A percentile compares a stretch with the other conserved stretches of the same genome.
Conservation (phyloP, 2,888 invertebrate species). For the Allophyes oxyacanthae region DNA sequence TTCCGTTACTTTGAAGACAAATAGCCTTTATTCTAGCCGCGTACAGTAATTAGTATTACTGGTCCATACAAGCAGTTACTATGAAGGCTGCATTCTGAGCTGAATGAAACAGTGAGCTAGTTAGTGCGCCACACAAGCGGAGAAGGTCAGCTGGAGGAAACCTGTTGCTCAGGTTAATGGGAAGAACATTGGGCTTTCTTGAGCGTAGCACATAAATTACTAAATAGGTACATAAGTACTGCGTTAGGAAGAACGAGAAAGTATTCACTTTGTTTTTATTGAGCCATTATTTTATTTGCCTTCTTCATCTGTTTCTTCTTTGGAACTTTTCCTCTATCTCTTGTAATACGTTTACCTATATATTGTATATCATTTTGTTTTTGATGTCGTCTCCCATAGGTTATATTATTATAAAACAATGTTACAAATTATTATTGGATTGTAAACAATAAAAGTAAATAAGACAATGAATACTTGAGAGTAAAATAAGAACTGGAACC, state of each 20-base stretch:
- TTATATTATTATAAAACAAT: no score
- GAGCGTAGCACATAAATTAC: no score
- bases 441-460: constrained; percentile 6
- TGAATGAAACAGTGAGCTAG: constrained; percentile 25
- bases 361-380: no score
- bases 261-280: no score
- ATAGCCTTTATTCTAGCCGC: constrained; percentile 32
- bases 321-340: no score
- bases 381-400: no score
- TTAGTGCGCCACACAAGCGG: constrained; percentile 2
- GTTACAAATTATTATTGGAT: no score
- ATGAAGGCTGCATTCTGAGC: constrained; percentile 46
- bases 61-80: constrained; percentile 31
- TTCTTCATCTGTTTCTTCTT: no score
- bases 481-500: constrained; percentile 7
- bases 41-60: constrained; percentile 43
- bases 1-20: constrained; percentile 36
- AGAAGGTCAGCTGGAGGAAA: constrained; percentile 28
- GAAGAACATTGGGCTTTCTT: background rate
- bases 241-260: no score
- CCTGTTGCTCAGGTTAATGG: background rate
- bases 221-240: no score
- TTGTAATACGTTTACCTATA: no score
- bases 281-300: no score
- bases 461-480: constrained; percentile 17